Evolutionary conservation across 2,113 vertebrate genomes (phyloP), one percentile per base, ranked within the genome.

Genomic region (Cervus canadensis): DNA sequence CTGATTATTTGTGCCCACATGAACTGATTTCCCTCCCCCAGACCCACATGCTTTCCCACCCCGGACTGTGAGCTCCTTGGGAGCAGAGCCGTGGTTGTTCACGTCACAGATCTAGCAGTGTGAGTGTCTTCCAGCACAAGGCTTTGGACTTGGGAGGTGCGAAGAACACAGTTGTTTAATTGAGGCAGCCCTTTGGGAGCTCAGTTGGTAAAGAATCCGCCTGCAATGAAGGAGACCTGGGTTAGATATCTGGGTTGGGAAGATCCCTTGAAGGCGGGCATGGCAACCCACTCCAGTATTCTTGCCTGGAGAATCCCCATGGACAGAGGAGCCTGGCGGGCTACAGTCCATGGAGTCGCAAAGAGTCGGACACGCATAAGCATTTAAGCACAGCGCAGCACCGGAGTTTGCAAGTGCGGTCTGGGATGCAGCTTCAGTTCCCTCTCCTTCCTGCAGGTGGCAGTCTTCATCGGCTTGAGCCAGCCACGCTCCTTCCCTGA

Each of bases 391-490:
- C n/a, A 74, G 67, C 36, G 13, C 67, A 23, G 19, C 19, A 40
- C 10, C n/a, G 25, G 14, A 45, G 25, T 16, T 78, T 26, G 0
- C 74, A 28, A 45, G 13, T 10, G 25, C 0, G 1, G 45, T 40
- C 19, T 19, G 26, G 4, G 13, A 25, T 2, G 36, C 21, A 78
- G 64, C 48, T 9, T 83, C 95, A 95, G 76, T 97, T 97, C n/a
- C 36, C 40, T 50, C 52, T 95, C n/a, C 57, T 56, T 25, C 91
- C 97, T 93, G 95, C 7, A 96, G 97, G 82, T 89, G 96, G 98
- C 97, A 97, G 94, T 87, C 57, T 95, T 85, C 64, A 40, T 30
- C 3, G 3, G 56, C 17, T 48, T 40, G 40, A 89, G 25, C 59
- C 15, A 56, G 57, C 26, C 28, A 19, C 1, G 16, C 21, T 84